Evolutionary conservation across 2,888 invertebrate genomes (phyloP), one percentile per base, ranked within the genome.

Genomic region (Drosophila lutescens): DNA sequence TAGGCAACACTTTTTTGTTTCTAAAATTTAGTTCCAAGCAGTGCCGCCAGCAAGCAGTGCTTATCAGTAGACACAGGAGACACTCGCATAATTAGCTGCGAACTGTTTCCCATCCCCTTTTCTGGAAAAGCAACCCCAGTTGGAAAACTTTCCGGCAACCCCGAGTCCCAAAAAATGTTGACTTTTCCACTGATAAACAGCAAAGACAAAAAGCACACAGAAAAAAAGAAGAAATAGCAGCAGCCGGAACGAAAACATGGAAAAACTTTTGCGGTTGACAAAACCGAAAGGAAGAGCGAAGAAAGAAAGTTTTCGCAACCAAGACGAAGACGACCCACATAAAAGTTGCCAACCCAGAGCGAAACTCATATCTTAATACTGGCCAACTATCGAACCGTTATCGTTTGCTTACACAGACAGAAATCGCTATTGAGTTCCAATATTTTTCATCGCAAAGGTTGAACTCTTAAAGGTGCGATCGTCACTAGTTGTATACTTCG

Each of bases 251-350:
- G 40, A 54, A 46, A 34, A 20, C 54, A 66, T 46, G 62, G 53
- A 47, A 62, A 80, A 84, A 80, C 80, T 85, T 84, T 82, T 80
- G 54, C 55, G 79, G 73, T 71, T 78, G 80, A 74, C 79, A 80
- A 76, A 78, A 79, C 56, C 40, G 38, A 34, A 58, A 36, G 51
- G 32, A 57, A 57, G 60, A 69, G 56, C 36, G 57, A 82, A 58
- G 60, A 69, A 53, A 32, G 57, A 82, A 84, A 81, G 62, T 81
- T 79, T 50, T 49, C 6, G 26, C n/a, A 46, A 36, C n/a, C 30
- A 38, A 38, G 44, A 20, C 51, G 51, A 15, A 46, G 62, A 46
- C 63, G 63, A 74, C 82, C 79, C 77, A 57, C 76, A 80, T 80
- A 73, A 79, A 85, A 82, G 74, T 82, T 83, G 56, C 47, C 56